Conservation (phyloP, 2,888 invertebrate species). For the Azorinus chamasolen region DNA sequence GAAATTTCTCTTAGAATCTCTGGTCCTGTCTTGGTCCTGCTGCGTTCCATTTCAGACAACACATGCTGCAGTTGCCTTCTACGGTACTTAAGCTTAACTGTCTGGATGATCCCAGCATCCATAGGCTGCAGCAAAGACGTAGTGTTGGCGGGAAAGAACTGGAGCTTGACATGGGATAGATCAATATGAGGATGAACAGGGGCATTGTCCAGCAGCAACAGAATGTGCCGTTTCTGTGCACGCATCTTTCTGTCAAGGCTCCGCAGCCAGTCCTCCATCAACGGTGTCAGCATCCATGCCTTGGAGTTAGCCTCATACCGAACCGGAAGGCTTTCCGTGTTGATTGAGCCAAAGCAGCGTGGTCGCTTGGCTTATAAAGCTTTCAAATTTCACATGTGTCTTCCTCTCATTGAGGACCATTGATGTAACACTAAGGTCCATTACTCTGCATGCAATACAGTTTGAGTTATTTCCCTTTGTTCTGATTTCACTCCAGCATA, state of each 20-base stretch:
- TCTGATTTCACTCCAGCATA: too few relatives aligned
- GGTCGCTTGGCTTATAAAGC: too few relatives aligned
- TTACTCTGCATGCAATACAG: too few relatives aligned
- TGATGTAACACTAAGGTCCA: too few relatives aligned
- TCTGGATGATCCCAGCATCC: slow-evolving; percentile 49
- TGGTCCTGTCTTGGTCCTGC: slow-evolving; percentile 7
- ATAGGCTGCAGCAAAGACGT: slow-evolving; percentile 45
- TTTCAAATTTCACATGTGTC: too few relatives aligned
- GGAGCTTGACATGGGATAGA: slow-evolving; percentile 37
- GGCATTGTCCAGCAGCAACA: slow-evolving; percentile 49
- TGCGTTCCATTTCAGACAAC: slow-evolving; percentile 14
- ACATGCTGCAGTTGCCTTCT: slow-evolving; percentile 33
- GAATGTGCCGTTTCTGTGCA: slow-evolving; percentile 25
- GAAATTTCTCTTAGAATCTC: slow-evolving; percentile 22
- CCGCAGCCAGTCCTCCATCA: slow-evolving; percentile 47
- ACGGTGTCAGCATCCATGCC: slow-evolving; percentile 45
- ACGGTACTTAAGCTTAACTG: slow-evolving; percentile 43
- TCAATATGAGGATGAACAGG: slow-evolving; percentile 32
- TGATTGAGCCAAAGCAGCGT: too few relatives aligned
- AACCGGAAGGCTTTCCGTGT: slow-evolving; percentile 3
- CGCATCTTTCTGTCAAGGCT: slow-evolving; percentile 35
- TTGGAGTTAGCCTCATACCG: slow-evolving; percentile 48
- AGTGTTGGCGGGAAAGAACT: slow-evolving; percentile 45
- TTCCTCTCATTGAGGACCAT: too few relatives aligned
- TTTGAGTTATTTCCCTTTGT: too few relatives aligned